Evolutionary conservation across 2,797 vertebrate genomes (phyloP), one percentile per base, ranked within the genome.

Genomic region (Tokudaia tokunoshimensis): DNA sequence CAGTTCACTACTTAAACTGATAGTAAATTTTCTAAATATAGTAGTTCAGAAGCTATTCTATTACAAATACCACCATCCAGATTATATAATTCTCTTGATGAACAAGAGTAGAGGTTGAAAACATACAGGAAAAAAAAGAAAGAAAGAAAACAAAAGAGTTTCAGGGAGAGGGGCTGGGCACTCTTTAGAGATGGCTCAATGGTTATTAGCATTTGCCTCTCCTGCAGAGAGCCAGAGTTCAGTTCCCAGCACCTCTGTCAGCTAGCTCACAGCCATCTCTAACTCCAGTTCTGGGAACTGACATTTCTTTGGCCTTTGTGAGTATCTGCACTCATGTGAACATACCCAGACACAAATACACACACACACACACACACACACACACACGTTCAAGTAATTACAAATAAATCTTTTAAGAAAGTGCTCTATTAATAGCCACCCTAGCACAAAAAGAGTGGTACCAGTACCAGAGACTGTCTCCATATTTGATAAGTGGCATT

Each of bases 401-500:
- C 11, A 50, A 50, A 84, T 65, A 44, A 47, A 84, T 44, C 41
- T 20, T 84, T 65, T 84, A 83, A n/a, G n/a, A 74, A 89, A 55
- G 75, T 61, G 34, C 93, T 67, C 20, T n/a, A 67, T n/a, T 74
- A 92, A 12, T 4, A 95, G 26, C 19, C 82, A 15, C 2, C 31
- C 44, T 29, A 83, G 19, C 86, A 72, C 47, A 94, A 63, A 63
- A 81, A 57, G 10, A 92, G 24, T 55, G 6, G 34, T 93, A 89
- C 11, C 37, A 67, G 47, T 52, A 91, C 26, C 26, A 88, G 90
- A 52, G 20, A 52, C 2, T 41, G 59, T 47, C 34, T 41, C 89
- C 70, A 29, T 29, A 89, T 61, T 74, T 86, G 79, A 89, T 89
- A 85, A 82, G 34, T 72, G 29, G 5, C 65, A 86, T 83, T 93